Conservation (phyloP, 2,113 vertebrate genomes). For the Gnathonemus echidnorhynchus region DNA sequence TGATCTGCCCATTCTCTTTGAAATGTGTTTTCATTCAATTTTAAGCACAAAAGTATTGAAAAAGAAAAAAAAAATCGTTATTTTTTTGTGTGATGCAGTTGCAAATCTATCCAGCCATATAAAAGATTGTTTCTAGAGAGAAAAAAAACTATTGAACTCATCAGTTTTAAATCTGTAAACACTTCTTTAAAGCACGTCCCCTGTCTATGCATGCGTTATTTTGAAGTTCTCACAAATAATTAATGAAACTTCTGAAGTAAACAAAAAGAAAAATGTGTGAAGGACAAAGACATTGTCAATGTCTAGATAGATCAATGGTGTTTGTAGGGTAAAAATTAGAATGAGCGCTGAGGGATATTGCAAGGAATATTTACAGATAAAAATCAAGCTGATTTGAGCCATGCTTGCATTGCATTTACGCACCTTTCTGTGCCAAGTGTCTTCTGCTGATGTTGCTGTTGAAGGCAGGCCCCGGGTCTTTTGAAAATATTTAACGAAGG, state of each 20-base stretch:
- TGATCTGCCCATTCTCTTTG: conserved; percentile 57
- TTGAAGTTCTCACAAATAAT: conserved; percentile 19
- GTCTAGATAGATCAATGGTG: not conserved
- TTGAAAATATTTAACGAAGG: not conserved
- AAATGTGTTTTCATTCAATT: conserved; percentile 46
- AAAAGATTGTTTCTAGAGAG: conserved; percentile 15
- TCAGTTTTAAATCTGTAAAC: conserved; percentile 37
- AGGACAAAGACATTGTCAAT: not conserved
- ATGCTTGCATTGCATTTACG: not conserved
- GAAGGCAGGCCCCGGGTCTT: not conserved
- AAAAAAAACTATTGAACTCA: conserved; percentile 27
- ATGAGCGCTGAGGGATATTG: not conserved
- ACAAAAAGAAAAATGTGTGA: not conserved
- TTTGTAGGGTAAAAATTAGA: conserved; percentile 6
- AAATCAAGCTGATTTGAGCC: conserved; percentile 4
- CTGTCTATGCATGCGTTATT: not conserved
- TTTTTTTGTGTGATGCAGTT: conserved; percentile 34
- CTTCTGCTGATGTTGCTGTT: not conserved
- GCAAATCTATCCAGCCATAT: conserved; percentile 29
- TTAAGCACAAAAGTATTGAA: conserved; percentile 48
- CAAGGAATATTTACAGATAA: conserved; percentile 6
- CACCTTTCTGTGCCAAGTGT: not conserved
- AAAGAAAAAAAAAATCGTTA: conserved; percentile 42
- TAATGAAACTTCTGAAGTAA: conserved; percentile 13
- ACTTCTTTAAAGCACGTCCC: conserved; percentile 18